phyloP scores from a whole-genome alignment of 1,140 invertebrate species.

The Lasioglossum albipes region DNA sequence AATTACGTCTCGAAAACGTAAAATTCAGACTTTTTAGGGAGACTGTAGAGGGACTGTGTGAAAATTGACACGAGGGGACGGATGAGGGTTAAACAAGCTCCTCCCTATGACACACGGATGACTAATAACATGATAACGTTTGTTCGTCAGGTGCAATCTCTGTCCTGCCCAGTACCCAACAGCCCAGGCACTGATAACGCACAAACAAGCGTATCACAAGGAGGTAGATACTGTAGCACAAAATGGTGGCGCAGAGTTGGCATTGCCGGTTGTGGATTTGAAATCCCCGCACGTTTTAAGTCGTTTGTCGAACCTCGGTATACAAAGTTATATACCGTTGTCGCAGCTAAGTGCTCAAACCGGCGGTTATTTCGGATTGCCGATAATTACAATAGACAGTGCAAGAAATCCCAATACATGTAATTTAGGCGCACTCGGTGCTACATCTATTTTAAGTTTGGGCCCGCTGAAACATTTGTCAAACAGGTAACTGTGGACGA shows the following conservation, averaged over 20 bases:
- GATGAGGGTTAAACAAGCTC: not conserved
- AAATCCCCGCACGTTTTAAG: slow-evolving; percentile 84
- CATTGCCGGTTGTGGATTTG: slow-evolving; percentile 87
- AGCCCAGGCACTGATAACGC: slow-evolving; percentile 83
- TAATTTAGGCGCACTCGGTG: slow-evolving; percentile 84
- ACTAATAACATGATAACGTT: slow-evolving; percentile 14
- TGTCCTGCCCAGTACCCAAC: slow-evolving; percentile 87
- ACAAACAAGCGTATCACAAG: slow-evolving; percentile 86
- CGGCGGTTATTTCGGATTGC: slow-evolving; percentile 85
- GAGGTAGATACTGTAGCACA: slow-evolving; percentile 72
- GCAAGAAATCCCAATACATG: slow-evolving; percentile 82
- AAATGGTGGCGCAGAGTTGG: slow-evolving; percentile 82
- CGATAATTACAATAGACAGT: slow-evolving; percentile 86
- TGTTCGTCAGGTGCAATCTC: slow-evolving; percentile 83
- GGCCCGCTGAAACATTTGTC: slow-evolving; percentile 85
- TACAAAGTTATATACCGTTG: slow-evolving; percentile 87
- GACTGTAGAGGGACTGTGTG: too few species aligned
- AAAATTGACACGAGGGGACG: too few species aligned
- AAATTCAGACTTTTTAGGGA: too few species aligned
- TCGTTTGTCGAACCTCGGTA: slow-evolving; percentile 84
- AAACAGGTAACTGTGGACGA: slow-evolving; percentile 76
- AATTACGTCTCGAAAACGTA: too few species aligned
- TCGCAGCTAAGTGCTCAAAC: slow-evolving; percentile 83
- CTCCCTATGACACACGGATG: not conserved
- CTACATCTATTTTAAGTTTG: slow-evolving; percentile 84